Conservation (phyloP, 2,888 invertebrate species). For the Chirona hameri region DNA sequence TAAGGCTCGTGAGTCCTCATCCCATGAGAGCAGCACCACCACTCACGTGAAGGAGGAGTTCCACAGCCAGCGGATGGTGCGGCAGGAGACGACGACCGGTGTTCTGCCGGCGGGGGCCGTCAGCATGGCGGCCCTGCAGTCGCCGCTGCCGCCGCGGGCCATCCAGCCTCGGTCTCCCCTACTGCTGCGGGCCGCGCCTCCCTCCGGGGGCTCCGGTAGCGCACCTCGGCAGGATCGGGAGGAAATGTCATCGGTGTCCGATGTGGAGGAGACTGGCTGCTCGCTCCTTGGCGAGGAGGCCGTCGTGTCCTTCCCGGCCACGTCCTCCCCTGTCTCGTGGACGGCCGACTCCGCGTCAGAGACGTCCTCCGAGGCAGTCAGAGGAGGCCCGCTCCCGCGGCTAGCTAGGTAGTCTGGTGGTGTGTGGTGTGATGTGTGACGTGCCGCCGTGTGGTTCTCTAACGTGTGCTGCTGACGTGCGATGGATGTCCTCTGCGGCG, state of each 20-base stretch:
- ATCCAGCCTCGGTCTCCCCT: background rate
- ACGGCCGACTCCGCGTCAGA: background rate
- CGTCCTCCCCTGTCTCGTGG: background rate
- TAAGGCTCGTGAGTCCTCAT: background rate
- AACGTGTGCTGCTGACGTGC: no score
- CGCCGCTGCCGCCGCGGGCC: background rate
- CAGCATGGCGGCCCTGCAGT: background rate
- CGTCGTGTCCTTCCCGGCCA: background rate
- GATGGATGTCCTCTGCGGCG: no score
- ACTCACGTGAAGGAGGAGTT: background rate
- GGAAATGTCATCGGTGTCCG: background rate
- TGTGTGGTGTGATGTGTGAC: background rate
- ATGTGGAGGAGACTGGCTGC: background rate
- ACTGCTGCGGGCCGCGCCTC: background rate
- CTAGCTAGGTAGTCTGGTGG: constrained; percentile 1
- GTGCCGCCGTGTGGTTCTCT: no score
- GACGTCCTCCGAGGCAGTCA: background rate
- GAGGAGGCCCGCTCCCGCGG: background rate
- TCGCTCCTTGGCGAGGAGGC: background rate
- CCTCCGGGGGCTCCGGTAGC: background rate
- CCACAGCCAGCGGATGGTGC: background rate
- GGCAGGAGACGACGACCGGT: background rate
- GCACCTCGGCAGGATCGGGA: background rate
- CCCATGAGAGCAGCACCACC: background rate
- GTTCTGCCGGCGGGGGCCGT: background rate